Percentiles rank a stretch among this genome's conserved stretches.
These are phyloP conservation scores for Eulemur mongoz DNA, from an alignment of 2,797 vertebrate species.

Conservation along the genomic window DNA sequence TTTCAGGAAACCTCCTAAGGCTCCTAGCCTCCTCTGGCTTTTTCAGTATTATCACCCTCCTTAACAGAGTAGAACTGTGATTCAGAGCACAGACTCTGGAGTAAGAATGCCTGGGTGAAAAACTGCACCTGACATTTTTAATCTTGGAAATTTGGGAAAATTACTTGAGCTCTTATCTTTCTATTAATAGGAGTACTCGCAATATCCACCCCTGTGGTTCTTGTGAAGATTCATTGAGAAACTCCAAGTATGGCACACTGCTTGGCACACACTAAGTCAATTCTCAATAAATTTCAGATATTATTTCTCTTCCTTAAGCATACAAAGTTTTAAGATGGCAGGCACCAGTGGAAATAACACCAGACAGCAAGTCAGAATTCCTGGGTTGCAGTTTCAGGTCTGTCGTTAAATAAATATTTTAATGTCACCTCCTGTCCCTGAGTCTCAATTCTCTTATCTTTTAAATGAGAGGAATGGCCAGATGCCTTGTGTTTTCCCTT, in stretches of 20 bases:
- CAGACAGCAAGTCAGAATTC: slow-evolving; percentile 37
- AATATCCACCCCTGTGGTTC: neutral
- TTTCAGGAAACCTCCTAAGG: neutral
- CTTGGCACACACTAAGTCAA: neutral
- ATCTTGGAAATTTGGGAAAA: neutral
- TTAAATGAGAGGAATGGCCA: neutral
- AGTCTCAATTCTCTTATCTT: slow-evolving; percentile 19
- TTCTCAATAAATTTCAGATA: neutral
- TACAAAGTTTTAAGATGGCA: neutral
- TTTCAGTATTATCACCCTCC: neutral
- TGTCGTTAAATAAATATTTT: slow-evolving; percentile 17
- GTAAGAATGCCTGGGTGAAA: neutral
- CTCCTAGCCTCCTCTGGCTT: neutral
- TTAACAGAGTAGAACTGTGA: neutral
- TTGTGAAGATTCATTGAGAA: neutral
- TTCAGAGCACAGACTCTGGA: neutral
- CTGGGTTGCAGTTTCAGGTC: neutral
- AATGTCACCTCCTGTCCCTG: neutral
- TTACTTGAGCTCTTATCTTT: neutral
- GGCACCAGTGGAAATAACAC: neutral
- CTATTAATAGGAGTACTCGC: neutral
- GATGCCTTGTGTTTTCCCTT: neutral
- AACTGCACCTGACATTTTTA: neutral
- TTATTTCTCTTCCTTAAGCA: neutral
- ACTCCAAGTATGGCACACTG: neutral